Conservation (phyloP, 1,140 invertebrate genomes). For the Drosophila melanica region DNA sequence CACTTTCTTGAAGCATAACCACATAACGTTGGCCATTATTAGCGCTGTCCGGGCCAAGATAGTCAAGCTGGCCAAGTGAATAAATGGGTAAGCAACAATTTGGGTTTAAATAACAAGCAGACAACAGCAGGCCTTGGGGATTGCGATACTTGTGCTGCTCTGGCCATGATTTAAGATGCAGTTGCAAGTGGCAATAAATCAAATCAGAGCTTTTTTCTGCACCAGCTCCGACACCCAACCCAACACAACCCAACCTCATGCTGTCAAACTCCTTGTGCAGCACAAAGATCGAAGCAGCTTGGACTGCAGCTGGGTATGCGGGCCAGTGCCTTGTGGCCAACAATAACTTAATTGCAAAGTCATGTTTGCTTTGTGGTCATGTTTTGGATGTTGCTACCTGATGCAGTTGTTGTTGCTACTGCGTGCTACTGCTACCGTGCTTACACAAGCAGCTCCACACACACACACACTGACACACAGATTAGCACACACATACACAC, state of each 20-base stretch:
- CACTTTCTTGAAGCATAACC: slow-evolving; percentile 39
- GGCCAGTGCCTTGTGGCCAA: slow-evolving; percentile 52
- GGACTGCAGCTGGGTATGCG: slow-evolving; percentile 20
- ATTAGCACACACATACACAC: neutral
- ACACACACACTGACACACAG: neutral
- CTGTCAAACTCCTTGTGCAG: no score
- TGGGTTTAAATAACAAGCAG: slow-evolving; percentile 58
- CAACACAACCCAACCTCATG: no score
- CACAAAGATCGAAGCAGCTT: neutral
- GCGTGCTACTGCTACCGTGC: slow-evolving; percentile 37
- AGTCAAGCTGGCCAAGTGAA: slow-evolving; percentile 14
- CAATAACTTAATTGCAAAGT: slow-evolving; percentile 82
- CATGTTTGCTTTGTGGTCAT: slow-evolving; percentile 75
- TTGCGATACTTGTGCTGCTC: slow-evolving; percentile 4
- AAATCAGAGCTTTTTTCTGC: slow-evolving; percentile 53
- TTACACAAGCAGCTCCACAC: slow-evolving; percentile 30
- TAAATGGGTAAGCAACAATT: slow-evolving; percentile 61
- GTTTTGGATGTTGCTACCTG: slow-evolving; percentile 57
- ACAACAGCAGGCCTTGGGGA: slow-evolving; percentile 14
- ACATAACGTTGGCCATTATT: slow-evolving; percentile 48
- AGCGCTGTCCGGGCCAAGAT: slow-evolving; percentile 9
- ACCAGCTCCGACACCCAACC: neutral
- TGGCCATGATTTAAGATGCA: slow-evolving; percentile 65
- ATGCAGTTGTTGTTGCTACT: slow-evolving; percentile 44
- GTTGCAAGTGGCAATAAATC: slow-evolving; percentile 69